These are phyloP conservation scores for Thecocarcelia acutangulata DNA, from an alignment of 2,888 invertebrate genomes.

Conservation along the genomic window DNA sequence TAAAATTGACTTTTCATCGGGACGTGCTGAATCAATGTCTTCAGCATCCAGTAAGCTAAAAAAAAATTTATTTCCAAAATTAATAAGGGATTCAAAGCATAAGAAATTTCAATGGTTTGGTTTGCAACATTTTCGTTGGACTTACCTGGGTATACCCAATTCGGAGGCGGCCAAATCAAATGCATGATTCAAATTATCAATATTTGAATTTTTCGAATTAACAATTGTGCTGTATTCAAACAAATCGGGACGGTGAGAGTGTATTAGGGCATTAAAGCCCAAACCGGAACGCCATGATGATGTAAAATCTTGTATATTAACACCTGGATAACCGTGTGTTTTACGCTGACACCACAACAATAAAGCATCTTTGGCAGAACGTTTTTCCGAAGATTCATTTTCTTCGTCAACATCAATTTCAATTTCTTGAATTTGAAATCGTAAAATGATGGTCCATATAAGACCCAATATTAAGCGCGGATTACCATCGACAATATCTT, in stretches of 20 bases:
- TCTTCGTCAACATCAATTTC: slow-evolving; percentile 98
- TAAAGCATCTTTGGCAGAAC: slow-evolving; percentile 98
- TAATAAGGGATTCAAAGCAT: too few species aligned
- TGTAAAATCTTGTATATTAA: slow-evolving; percentile 93
- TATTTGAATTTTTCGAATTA: slow-evolving; percentile 87
- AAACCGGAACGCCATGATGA: slow-evolving; percentile 98
- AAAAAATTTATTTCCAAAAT: too few species aligned
- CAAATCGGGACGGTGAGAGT: slow-evolving; percentile 97
- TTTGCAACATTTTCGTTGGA: too few species aligned
- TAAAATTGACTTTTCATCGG: slow-evolving; percentile 99
- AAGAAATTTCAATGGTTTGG: too few species aligned
- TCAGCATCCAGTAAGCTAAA: slow-evolving; percentile 94
- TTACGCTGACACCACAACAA: slow-evolving; percentile 99
- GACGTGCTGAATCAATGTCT: slow-evolving; percentile 96
- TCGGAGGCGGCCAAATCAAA: slow-evolving; percentile 97
- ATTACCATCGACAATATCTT: slow-evolving; percentile 99
- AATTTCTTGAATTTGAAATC: slow-evolving; percentile 99
- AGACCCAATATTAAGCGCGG: slow-evolving; percentile 97
- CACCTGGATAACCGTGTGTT: slow-evolving; percentile 95
- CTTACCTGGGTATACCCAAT: slow-evolving; percentile 90
- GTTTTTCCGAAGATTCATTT: slow-evolving; percentile 97
- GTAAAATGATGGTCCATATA: slow-evolving; percentile 99
- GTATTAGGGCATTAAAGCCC: slow-evolving; percentile 99
- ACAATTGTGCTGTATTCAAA: slow-evolving; percentile 92
- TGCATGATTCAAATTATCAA: slow-evolving; percentile 98